A percentile compares a stretch with the other conserved stretches of the same genome.
These are phyloP conservation scores for Bettongia penicillata DNA, from an alignment of 2,113 vertebrate species.

Conservation along the genomic window DNA sequence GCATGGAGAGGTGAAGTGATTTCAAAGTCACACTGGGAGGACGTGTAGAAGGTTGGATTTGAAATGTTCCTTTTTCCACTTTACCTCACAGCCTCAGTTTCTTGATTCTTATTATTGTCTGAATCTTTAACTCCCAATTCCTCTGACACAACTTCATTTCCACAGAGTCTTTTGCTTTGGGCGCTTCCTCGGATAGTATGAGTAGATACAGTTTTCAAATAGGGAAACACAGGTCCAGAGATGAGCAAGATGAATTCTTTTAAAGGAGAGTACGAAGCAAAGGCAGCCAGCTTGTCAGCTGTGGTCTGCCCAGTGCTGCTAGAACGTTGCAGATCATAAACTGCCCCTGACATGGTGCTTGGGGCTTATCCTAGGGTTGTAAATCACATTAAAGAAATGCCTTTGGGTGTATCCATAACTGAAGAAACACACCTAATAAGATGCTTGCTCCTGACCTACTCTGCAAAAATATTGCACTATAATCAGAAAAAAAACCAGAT, in stretches of 20 bases:
- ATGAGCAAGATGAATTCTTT: neutral
- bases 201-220: neutral
- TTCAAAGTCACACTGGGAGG: neutral
- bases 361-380: constrained; percentile 55
- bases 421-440: constrained; percentile 31
- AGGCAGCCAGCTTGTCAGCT: neutral
- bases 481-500: neutral
- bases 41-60: neutral
- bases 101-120: neutral
- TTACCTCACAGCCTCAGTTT: neutral
- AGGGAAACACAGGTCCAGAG: neutral
- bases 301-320: neutral
- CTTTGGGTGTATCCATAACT: constrained; percentile 28
- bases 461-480: constrained; percentile 7
- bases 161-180: neutral
- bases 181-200: accelerated
- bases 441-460: constrained; percentile 14
- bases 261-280: neutral
- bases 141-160: constrained; percentile 52
- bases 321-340: neutral
- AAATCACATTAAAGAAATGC: constrained; percentile 43
- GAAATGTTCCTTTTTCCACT: neutral
- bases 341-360: constrained; percentile 57
- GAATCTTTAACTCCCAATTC: neutral
- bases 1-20: neutral